A percentile compares a stretch with the other conserved stretches of the same genome.
Conservation (phyloP, 2,888 invertebrate species). For the Augiades crinisus region DNA sequence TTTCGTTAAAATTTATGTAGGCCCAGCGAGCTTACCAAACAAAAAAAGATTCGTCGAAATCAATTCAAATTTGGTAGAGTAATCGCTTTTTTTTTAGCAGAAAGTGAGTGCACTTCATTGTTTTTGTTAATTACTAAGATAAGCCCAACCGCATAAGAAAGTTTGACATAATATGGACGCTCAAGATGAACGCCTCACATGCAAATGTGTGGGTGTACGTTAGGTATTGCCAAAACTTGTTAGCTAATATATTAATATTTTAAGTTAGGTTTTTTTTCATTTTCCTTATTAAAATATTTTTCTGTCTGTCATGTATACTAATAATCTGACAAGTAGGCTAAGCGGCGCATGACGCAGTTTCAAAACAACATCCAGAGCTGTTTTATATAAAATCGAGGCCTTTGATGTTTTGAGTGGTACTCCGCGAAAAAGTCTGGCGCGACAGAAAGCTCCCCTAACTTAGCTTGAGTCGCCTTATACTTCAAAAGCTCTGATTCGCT, state of each 20-base stretch:
- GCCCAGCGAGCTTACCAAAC: too few relatives aligned
- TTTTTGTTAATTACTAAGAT: too few relatives aligned
- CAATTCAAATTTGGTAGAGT: too few relatives aligned
- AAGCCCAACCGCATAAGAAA: too few relatives aligned
- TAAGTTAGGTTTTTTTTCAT: not conserved
- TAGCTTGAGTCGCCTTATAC: slow-evolving; percentile 44
- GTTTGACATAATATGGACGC: too few relatives aligned
- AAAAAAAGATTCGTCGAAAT: too few relatives aligned
- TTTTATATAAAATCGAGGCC: slow-evolving; percentile 39
- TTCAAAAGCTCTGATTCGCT: slow-evolving; percentile 69
- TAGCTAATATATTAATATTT: too few relatives aligned
- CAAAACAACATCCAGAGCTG: slow-evolving; percentile 7
- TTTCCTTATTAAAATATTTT: not conserved
- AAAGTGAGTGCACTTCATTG: too few relatives aligned
- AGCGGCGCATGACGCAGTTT: not conserved
- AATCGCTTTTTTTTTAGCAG: not conserved
- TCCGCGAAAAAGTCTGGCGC: slow-evolving; percentile 58
- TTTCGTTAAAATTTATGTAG: too few relatives aligned
- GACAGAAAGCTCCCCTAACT: slow-evolving; percentile 47
- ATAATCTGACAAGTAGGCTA: not conserved
- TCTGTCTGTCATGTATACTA: not conserved
- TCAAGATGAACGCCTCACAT: too few relatives aligned
- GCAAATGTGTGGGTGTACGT: too few relatives aligned
- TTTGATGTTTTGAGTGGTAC: slow-evolving; percentile 71
- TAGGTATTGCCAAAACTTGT: too few relatives aligned